These are phyloP conservation scores for Lophotriccus pileatus DNA, from an alignment of 2,797 vertebrate genomes.

Conservation along the genomic window DNA sequence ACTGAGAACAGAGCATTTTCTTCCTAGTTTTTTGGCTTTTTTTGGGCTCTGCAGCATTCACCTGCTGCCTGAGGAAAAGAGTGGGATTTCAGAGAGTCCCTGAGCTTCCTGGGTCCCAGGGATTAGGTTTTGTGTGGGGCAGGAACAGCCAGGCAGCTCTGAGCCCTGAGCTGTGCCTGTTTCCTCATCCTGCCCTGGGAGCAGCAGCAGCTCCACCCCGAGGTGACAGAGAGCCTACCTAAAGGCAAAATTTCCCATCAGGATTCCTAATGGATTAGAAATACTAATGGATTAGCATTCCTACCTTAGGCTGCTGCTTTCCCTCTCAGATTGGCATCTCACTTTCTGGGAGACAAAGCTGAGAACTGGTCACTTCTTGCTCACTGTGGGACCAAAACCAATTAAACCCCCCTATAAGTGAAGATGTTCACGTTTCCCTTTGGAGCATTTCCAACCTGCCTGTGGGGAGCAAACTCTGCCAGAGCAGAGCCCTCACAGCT, in stretches of 20 bases:
- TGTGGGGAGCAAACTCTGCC: not conserved
- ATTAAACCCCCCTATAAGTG: not conserved
- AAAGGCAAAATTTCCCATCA: not conserved
- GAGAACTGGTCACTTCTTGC: not conserved
- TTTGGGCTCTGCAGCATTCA: not conserved
- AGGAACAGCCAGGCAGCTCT: not conserved
- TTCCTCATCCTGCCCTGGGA: not conserved
- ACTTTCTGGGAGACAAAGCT: not conserved
- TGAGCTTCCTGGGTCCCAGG: no score
- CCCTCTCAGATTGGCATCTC: no score
- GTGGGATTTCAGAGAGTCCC: not conserved
- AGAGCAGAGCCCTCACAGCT: not conserved
- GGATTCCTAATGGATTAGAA: not conserved
- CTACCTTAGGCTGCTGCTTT: not conserved
- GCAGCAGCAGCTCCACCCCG: fast-evolving
- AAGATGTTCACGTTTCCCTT: not conserved
- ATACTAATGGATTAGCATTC: no score
- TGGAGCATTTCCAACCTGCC: not conserved
- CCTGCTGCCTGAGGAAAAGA: not conserved
- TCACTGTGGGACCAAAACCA: not conserved
- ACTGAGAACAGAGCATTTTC: not conserved
- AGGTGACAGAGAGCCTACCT: not conserved
- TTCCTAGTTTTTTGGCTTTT: not conserved
- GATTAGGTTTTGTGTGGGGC: not conserved
- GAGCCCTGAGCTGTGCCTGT: not conserved